Base-by-base conservation (phyloP, 2,888 invertebrate genomes). In the Abrostola tripartita region DNA sequence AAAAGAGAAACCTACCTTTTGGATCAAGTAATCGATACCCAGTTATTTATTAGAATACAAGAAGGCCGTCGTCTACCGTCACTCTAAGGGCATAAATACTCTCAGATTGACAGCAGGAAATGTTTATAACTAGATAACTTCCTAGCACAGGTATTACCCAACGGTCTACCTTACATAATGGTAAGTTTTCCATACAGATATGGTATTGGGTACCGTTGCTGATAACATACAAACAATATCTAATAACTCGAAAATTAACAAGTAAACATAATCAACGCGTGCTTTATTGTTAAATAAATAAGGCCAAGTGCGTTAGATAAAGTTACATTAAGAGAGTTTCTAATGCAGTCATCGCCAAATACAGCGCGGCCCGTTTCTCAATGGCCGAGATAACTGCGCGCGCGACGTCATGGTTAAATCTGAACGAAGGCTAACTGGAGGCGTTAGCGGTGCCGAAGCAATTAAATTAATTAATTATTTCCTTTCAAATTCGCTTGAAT, bases 401-500 rank as follows among this genome's bases (percentile, higher is more conserved):
- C 56, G 77, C 85, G 83, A 90, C 93, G 92, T 93, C 92, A 93
- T 90, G 83, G 87, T 87, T 92, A 91, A 92, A 92, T 90, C 86
- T 85, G 85, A 86, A 80, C 86, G 93, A 93, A 94, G 94, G 93
- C 90, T 91, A 85, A 84, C 88, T 87, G 92, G 90, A 86, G 93
- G 93, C 92, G 93, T 91, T 87, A 85, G 81, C 85, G 86, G 88
- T 86, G 85, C 85, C 87, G 81, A 81, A 86, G 87, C 89, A 91
- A 92, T 92, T 91, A 90, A 89, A 88, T 89, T 85, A 90, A 91
- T 91, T 92, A 91, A 90, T 91, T 91, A 92, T 92, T 90, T 92
- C 92, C 92, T 92, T 93, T 93, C 93, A 82, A 91, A 92, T 90
- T 85, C 79, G 86, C 85, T 85, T 86, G 84, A 84, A 86, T 86